A percentile compares a stretch with the other conserved stretches of the same genome.
phyloP scores from a whole-genome alignment of 2,797 vertebrate genomes.

The Chelidonichthys spinosus region DNA sequence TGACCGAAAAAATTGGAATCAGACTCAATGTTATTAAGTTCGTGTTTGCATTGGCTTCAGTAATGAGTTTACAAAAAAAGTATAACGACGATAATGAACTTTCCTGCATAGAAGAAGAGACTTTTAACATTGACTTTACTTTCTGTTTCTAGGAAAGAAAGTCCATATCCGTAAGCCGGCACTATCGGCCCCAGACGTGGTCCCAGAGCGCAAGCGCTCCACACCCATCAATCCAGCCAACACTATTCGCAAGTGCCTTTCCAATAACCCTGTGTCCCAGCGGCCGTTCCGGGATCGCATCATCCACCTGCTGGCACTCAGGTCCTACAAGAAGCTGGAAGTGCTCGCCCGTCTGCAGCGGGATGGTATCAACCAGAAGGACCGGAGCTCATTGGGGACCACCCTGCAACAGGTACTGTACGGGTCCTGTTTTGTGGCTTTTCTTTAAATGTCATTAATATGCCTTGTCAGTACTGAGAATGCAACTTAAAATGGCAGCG shows the following conservation, averaged over 20 bases:
- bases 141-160: constrained; percentile 84
- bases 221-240: constrained; percentile 91
- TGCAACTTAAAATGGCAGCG: not conserved
- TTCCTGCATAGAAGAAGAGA: not conserved
- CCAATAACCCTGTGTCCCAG: constrained; percentile 86
- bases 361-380: constrained; percentile 93
- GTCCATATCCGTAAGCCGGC: constrained; percentile 89
- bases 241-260: constrained; percentile 86
- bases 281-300: constrained; percentile 89
- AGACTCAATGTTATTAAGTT: not conserved
- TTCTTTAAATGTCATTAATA: not conserved
- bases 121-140: constrained; percentile 4
- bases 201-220: constrained; percentile 91
- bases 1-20: not conserved
- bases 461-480: not conserved
- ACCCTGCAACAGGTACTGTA: constrained; percentile 89
- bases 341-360: constrained; percentile 90
- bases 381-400: constrained; percentile 88
- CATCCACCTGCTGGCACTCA: constrained; percentile 92
- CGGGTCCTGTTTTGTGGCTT: not conserved
- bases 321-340: constrained; percentile 93
- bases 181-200: constrained; percentile 82
- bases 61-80: not conserved
- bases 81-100: not conserved
- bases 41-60: not conserved